A percentile compares a stretch with the other conserved stretches of the same genome.
Evolutionary conservation across 53 echinoderm and acorn worm species (phyloP).

Genomic region (Patiria pectinifera): DNA sequence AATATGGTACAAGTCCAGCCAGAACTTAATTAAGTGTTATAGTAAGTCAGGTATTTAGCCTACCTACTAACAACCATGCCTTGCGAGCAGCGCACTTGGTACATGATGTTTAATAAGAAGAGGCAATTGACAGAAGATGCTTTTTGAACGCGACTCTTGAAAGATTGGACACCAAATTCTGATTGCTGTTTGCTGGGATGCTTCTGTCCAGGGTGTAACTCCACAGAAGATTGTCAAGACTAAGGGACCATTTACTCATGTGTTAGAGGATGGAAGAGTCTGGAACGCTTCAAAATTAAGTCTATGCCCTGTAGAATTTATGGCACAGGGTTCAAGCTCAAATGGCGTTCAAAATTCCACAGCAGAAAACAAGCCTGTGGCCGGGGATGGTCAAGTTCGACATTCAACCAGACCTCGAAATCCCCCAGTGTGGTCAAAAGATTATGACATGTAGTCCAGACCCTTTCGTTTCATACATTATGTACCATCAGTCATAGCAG

Average conservation of each 20-base stretch:
- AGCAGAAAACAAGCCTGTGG: background rate
- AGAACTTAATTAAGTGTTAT: too few species aligned
- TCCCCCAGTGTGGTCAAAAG: too few species aligned
- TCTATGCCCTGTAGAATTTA: background rate
- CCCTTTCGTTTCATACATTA: too few species aligned
- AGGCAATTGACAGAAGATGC: background rate
- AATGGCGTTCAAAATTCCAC: background rate
- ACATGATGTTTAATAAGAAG: too few species aligned
- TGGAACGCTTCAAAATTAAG: slow-evolving; percentile 37
- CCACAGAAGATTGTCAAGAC: slow-evolving; percentile 19
- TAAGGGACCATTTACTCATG: slow-evolving; percentile 36
- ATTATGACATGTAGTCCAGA: too few species aligned
- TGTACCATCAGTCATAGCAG: too few species aligned
- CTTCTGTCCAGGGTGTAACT: slow-evolving; percentile 36
- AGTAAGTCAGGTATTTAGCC: too few species aligned
- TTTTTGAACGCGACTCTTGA: slow-evolving; percentile 26
- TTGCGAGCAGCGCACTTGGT: too few species aligned
- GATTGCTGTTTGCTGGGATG: slow-evolving; percentile 53
- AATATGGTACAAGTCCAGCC: too few species aligned
- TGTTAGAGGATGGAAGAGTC: slow-evolving; percentile 35
- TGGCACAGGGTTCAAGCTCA: background rate
- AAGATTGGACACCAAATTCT: slow-evolving; percentile 44
- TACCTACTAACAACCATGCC: too few species aligned
- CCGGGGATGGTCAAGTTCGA: too few species aligned
- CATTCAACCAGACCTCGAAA: too few species aligned